Base-by-base conservation (phyloP, 2,113 vertebrate genomes). In the Cyphomyrus plagiostoma region DNA sequence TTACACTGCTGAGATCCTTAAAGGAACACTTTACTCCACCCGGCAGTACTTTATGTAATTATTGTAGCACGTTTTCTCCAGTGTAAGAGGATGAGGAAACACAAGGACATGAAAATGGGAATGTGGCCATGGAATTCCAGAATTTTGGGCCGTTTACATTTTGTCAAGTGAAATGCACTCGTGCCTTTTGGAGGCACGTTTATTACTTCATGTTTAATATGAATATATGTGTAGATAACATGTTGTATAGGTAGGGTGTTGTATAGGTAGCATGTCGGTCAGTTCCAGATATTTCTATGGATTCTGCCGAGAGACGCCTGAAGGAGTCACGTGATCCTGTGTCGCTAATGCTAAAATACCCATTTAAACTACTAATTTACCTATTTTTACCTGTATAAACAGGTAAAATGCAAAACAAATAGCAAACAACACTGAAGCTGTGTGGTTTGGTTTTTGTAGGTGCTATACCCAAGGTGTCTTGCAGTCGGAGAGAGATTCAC, bases 1-100 rank as follows among this genome's bases (percentile, higher is more conserved):
- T 96, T 96, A 95, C 95, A 93, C 93, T 93, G 93, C 93, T 92
- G 94, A 94, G 96, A 95, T 96, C 94, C 95, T 95, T 96, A 95
- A 92, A 95, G 95, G 94, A 95, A 96, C 95, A 95, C 95, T 96
- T 95, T 94, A 95, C 94, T 92, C 93, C 94, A 94, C 94, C 94
- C 93, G 92, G 90, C 91, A 92, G 93, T 93, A 92, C 91, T 94
- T 94, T 93, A 93, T 93, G 95, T 95, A 95, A 95, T 94, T 94
- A 95, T 95, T 95, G 94, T 93, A 92, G 90, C 94, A 95, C 94
- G 93, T 95, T 95, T 95, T 93, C 90, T 92, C 94, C 94, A 90
- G 94, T 92, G 94, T 93, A 94, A 95, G 94, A 94, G 94, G 94
- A 95, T 93, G 93, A 92, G 93, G 93, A 92, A 91, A 91, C 93